Base-by-base conservation (phyloP, 2,888 invertebrate genomes). In the Nomada flava region DNA sequence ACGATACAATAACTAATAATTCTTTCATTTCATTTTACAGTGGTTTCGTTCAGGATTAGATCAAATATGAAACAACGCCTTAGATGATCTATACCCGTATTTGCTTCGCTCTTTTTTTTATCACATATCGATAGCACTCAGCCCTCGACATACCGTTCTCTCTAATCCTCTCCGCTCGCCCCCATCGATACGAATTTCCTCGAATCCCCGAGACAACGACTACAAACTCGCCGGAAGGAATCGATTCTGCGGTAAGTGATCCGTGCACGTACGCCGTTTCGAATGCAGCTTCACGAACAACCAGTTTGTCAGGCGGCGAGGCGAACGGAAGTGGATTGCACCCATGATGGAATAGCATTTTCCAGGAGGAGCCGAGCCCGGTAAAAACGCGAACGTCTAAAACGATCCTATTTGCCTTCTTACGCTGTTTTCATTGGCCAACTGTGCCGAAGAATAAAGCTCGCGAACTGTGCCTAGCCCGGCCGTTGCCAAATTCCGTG, bases 291-390 rank as follows among this genome's bases (percentile, higher is more conserved):
- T 67, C 83, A 83, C 83, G 83, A 83, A 82, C 83, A 26, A 75
- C 74, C 78, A 68, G 78, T 83, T 87, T 85, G 76, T 81, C 80
- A 85, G 78, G 55, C 74, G 52, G 78, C 60, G 64, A 63, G 57
- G 42, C 80, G 71, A 77, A 65, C 79, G 63, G 60, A 84, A 84
- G 79, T 87, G 82, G 87, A 87, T 86, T 86, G 86, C 79, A 36
- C 65, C 72, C 65, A 52, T 79, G 74, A 82, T 82, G 77, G 79
- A 73, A 59, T 73, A 70, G 65, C 64, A 47, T 70, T 55, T 71
- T 72, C 74, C 85, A 72, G 53, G 69, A 60, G 62, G 65, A 79
- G 81, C 60, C 44, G 67, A 63, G 29, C 60, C 23, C 44, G 26
- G 20, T 15, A 42, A 44, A 29, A 59, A 67, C 26, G 15, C 59